Conservation (phyloP, 2,797 vertebrate genomes). For the Taeniopygia guttata region DNA sequence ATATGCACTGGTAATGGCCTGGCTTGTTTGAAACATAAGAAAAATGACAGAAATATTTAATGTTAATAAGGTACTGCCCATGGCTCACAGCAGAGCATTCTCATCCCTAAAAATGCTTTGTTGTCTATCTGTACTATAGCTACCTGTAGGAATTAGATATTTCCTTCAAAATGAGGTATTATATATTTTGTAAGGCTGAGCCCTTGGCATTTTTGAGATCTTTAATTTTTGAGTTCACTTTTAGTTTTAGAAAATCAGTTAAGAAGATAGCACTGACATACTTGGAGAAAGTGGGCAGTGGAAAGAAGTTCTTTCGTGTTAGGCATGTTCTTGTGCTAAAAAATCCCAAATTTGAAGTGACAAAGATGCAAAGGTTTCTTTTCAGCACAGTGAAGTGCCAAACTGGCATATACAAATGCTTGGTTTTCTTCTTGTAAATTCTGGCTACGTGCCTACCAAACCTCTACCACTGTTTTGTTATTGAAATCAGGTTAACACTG, state of each 20-base stretch:
- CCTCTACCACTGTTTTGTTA: not conserved
- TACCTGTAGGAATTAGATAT: not conserved
- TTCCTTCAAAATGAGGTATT: not conserved
- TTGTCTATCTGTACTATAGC: not conserved
- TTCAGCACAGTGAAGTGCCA: not conserved
- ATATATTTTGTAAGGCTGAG: not conserved
- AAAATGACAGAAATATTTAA: not conserved
- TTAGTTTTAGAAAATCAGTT: constrained; percentile 4
- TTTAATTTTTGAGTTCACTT: not conserved
- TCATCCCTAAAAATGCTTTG: not conserved
- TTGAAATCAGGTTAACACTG: not conserved
- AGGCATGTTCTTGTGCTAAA: not conserved
- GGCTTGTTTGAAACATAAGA: not conserved
- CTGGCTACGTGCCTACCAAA: not conserved
- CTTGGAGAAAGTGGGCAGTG: not conserved
- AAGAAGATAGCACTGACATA: not conserved
- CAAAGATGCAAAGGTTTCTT: not conserved
- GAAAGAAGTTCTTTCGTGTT: not conserved
- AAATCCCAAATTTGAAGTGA: not conserved
- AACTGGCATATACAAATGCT: not conserved
- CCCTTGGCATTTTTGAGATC: not conserved
- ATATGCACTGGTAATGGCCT: not conserved
- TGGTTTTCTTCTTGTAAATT: not conserved
- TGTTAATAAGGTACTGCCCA: not conserved
- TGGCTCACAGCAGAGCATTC: not conserved